Base-by-base conservation (phyloP, 2,888 invertebrate species). In the Saturnia japonica region DNA sequence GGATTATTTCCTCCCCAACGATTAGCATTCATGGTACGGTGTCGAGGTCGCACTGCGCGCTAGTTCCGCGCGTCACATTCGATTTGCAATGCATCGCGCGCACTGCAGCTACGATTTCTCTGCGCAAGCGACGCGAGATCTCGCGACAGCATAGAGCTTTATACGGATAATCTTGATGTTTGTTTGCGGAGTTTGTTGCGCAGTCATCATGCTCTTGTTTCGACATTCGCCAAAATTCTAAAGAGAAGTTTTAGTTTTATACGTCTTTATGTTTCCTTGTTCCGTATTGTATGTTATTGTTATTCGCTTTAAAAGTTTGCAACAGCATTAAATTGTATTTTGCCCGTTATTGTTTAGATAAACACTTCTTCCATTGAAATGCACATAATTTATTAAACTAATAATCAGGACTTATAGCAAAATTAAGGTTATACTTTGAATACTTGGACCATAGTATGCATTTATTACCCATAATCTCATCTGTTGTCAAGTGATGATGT, bases 61-160 rank as follows among this genome's bases (percentile, higher is more conserved):
- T 43, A 34, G 64, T 47, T 72, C 25, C 57, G 11, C 57, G 7
- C 77, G 77, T 81, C 81, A 81, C 71, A 78, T 80, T 78, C 77
- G 77, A 76, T 74, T 76, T 76, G 74, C 71, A 71, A 74, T 79
- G 80, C 78, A 79, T 69, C 74, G 81, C 77, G 78, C 82, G 84
- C 86, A 83, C 79, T n/a, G 6, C 34, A 85, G 85, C 76, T 81
- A 82, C 79, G 87, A 84, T 89, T 89, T 88, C 85, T 82, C 82
- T 83, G 78, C 75, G 74, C 82, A 81, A 76, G 78, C 80, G 74
- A 81, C 76, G 78, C 80, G 74, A 76, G 76, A 72, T 76, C 73
- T 71, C 74, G 78, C 77, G 74, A 72, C 71, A 80, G 82, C 22
- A n/a, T 16, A 3, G 7, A 14, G 16, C 19, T 85, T 85, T 85